A percentile compares a stretch with the other conserved stretches of the same genome.
Evolutionary conservation across 2,113 vertebrate genomes (phyloP).

Genomic region (Ceyx margarethae): DNA sequence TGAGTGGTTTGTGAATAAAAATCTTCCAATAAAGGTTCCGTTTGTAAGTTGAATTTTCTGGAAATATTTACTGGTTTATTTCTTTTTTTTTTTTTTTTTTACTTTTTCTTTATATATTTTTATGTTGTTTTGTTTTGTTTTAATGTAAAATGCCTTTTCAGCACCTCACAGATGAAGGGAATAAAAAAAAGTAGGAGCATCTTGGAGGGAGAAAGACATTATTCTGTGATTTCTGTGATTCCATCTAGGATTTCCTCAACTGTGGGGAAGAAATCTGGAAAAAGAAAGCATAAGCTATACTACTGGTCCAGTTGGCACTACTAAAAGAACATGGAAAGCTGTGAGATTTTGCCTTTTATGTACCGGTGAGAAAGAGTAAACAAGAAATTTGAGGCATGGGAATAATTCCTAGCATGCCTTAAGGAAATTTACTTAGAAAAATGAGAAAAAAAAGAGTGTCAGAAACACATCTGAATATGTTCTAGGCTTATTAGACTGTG

Average conservation of each 20-base stretch:
- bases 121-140: too few species aligned
- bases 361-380: background rate
- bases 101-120: too few species aligned
- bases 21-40: background rate
- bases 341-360: background rate
- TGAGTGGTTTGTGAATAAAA: background rate
- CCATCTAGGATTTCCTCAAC: background rate
- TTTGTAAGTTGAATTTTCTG: background rate
- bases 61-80: background rate
- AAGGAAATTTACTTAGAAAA: background rate
- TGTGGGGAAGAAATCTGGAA: background rate
- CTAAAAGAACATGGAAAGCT: background rate
- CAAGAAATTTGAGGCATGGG: background rate
- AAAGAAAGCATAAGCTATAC: background rate
- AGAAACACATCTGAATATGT: background rate
- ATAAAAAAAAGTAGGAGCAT: background rate
- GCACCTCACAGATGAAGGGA: background rate
- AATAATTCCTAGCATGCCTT: background rate
- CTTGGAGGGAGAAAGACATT: background rate
- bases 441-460: background rate
- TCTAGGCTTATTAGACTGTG: background rate
- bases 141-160: background rate
- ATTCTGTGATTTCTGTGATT: background rate
- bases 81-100: too few species aligned
- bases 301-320: rapidly evolving